These are phyloP conservation scores for Lepidothrix coronata DNA, from an alignment of 2,113 vertebrate species.

Conservation along the genomic window DNA sequence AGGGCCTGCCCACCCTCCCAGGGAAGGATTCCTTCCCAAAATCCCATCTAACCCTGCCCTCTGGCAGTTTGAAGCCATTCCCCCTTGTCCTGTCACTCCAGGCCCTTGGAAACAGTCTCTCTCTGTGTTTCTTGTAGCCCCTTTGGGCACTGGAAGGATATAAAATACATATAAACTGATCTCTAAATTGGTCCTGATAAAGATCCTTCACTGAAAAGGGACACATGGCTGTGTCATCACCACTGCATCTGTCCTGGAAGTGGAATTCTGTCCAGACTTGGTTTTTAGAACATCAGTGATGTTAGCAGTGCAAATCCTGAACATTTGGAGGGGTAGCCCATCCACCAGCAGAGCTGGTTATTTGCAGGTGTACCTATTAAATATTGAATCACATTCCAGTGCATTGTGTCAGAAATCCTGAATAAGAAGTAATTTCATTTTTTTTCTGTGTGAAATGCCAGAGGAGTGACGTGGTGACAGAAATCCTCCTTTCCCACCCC, in stretches of 20 bases:
- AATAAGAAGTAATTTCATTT: neutral
- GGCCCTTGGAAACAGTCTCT: neutral
- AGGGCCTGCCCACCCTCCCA: neutral
- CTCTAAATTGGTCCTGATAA: neutral
- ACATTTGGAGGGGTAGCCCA: neutral
- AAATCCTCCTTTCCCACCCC: neutral
- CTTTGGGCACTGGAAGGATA: neutral
- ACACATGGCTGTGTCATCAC: neutral
- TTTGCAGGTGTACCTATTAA: fast-evolving
- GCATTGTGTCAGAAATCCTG: neutral
- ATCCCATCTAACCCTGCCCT: neutral
- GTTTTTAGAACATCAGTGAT: neutral
- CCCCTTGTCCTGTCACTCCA: neutral
- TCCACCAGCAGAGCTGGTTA: neutral
- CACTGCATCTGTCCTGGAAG: neutral
- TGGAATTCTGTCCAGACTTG: neutral
- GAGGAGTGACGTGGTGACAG: neutral
- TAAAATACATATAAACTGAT: neutral
- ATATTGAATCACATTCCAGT: neutral
- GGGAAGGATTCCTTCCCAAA: neutral
- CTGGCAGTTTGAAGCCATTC: neutral
- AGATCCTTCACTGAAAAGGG: neutral
- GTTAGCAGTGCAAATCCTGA: neutral
- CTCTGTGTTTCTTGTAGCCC: neutral
- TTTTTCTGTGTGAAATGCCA: neutral